Conservation (phyloP, 2,797 vertebrate genomes). For the Chloroceryle amazona region DNA sequence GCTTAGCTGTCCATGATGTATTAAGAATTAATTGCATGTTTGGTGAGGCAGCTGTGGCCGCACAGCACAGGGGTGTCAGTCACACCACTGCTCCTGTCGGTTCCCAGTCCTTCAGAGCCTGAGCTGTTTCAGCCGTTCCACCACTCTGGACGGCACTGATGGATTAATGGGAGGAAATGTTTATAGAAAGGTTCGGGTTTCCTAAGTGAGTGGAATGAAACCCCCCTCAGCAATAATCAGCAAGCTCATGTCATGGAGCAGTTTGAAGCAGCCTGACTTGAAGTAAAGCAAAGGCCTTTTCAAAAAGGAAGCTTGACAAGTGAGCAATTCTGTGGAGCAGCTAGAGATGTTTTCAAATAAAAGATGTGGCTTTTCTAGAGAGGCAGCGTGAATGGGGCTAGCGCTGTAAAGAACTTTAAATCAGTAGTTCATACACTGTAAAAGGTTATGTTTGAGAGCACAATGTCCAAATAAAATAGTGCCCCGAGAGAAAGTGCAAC, state of each 20-base stretch:
- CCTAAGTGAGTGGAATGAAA: constrained; percentile 24
- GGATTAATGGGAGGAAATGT: constrained; percentile 53
- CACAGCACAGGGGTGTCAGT: neutral
- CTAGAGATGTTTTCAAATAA: neutral
- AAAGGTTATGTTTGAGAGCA: neutral
- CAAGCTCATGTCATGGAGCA: neutral
- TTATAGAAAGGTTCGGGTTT: constrained; percentile 57
- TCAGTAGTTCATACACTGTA: neutral
- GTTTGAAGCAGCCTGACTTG: neutral
- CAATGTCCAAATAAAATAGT: neutral
- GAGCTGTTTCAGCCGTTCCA: neutral
- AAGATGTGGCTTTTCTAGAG: neutral
- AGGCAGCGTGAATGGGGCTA: neutral
- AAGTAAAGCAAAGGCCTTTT: neutral
- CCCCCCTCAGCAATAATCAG: neutral
- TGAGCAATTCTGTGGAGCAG: neutral
- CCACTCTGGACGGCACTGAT: neutral
- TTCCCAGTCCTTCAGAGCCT: neutral
- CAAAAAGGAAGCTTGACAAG: neutral
- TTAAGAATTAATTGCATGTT: neutral
- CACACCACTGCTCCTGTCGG: fast-evolving
- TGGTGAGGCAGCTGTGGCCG: neutral
- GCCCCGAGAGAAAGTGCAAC: neutral
- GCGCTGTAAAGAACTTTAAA: neutral
- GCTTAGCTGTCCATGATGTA: neutral